These are phyloP conservation scores for Mormoops blainvillei DNA, from an alignment of 2,113 vertebrate species.

Conservation along the genomic window DNA sequence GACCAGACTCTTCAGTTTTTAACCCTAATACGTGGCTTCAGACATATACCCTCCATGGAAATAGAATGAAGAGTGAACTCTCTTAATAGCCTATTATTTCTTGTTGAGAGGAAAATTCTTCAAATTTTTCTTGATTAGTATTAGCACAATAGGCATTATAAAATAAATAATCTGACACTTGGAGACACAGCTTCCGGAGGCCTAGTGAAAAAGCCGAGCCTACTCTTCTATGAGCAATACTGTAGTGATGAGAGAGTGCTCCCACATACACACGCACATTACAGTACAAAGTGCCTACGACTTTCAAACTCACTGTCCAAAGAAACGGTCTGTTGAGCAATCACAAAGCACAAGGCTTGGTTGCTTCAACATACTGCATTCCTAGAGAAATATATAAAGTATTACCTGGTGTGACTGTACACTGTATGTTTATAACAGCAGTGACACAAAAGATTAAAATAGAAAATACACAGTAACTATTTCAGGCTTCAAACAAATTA, in stretches of 20 bases:
- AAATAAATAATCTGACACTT: conserved; percentile 44
- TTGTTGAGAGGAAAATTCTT: neutral
- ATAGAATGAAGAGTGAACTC: neutral
- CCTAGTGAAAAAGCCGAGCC: neutral
- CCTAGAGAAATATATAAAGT: neutral
- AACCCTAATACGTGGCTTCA: neutral
- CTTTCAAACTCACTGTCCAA: conserved; percentile 1
- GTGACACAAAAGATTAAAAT: neutral
- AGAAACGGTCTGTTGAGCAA: neutral
- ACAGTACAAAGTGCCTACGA: neutral
- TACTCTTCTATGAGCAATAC: neutral
- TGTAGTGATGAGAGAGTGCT: neutral
- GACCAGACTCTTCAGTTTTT: neutral
- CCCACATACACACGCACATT: neutral
- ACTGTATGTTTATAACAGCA: neutral
- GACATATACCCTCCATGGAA: neutral
- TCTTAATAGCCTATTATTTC: conserved; percentile 26
- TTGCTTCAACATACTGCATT: neutral
- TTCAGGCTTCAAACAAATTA: neutral
- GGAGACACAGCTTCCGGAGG: neutral
- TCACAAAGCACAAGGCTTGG: neutral
- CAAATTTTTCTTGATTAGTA: neutral
- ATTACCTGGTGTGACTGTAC: neutral
- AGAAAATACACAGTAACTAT: conserved; percentile 14
- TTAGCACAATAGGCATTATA: neutral